Evolutionary conservation across 2,797 vertebrate species (phyloP), one percentile per base, ranked within the genome.

Genomic region (Sebastes steindachneri): DNA sequence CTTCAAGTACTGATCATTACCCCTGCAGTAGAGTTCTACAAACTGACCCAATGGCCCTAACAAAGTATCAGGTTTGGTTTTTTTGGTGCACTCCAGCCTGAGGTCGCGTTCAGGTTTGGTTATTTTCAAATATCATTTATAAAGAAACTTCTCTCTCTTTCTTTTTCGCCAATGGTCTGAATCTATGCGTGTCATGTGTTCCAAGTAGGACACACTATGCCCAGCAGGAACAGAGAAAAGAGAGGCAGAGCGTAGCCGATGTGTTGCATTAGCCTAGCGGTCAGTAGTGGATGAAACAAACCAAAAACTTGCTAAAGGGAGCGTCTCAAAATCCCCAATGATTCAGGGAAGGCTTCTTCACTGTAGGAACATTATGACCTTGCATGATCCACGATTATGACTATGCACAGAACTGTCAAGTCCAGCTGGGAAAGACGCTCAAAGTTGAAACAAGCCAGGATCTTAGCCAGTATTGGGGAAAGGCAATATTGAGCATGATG

Each of bases 201-300:
- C 87, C 80, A 91, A 91, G 83, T 91, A 92, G 86, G 88, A 84
- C 88, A 90, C 68, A 64, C 62, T 41, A 90, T 85, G 81, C 86
- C 91, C 89, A 86, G 84, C 88, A 93, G 93, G 84, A 77, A 31
- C 19, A 37, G 66, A 79, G 65, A 54, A 57, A 75, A 77, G 77
- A 70, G 45, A 77, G 83, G 57, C 72, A 69, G 71, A 88, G 68
- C 76, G 45, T 77, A 80, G 78, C 80, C 69, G 9, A 87, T 83
- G 85, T 75, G 84, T 88, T 89, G 82, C 75, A 88, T 85, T 85
- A 84, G 83, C 84, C 89, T 68, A 79, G 82, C 74, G 62, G 84
- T 88, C 86, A 87, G 86, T 78, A 89, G 86, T 88, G 77, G 79
- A 86, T 80, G 75, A 86, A 87, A 84, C 87, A 86, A 87, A 88